phyloP scores from a whole-genome alignment of 2,797 vertebrate species.

The Macroramphosus scolopax region DNA sequence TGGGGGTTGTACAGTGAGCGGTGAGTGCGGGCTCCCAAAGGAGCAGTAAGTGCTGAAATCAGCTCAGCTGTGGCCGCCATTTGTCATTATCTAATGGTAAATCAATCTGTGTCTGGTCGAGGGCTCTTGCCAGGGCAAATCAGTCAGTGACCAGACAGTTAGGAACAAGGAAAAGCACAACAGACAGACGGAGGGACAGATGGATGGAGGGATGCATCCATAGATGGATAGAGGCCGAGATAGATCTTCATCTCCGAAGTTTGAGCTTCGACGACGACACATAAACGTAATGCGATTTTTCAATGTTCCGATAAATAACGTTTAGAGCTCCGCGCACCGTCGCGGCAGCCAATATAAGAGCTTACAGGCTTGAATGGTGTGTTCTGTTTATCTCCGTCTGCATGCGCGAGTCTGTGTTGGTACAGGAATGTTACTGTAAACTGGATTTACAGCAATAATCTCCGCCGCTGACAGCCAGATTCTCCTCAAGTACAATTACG shows the following conservation, averaged over 20 bases:
- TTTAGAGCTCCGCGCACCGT: conserved; percentile 46
- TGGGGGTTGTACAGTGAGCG: conserved; percentile 35
- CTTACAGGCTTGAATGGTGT: conserved; percentile 41
- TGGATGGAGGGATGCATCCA: conserved; percentile 20
- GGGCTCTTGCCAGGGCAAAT: conserved; percentile 41
- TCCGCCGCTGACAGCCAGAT: conserved; percentile 19
- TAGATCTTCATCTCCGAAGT: no score
- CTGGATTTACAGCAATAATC: conserved; percentile 36
- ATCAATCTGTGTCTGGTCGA: conserved; percentile 67
- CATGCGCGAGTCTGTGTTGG: not conserved
- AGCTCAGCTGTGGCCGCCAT: conserved; percentile 63
- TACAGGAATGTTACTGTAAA: no score
- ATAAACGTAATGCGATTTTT: conserved; percentile 57
- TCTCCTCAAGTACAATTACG: no score
- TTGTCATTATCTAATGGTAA: conserved; percentile 77
- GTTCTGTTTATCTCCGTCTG: conserved; percentile 22
- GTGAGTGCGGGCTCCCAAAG: conserved; percentile 61
- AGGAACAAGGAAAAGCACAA: conserved; percentile 13
- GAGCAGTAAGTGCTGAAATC: conserved; percentile 73
- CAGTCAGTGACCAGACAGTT: conserved; percentile 41
- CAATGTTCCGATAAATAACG: conserved; percentile 59
- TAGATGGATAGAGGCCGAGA: conserved; percentile 17
- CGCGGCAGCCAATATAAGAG: conserved; percentile 44
- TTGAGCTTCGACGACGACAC: no score
- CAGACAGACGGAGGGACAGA: conserved; percentile 15